A percentile compares a stretch with the other conserved stretches of the same genome.
These are phyloP conservation scores for Aulostomus chinensis DNA, from an alignment of 2,797 vertebrate genomes.

Conservation along the genomic window DNA sequence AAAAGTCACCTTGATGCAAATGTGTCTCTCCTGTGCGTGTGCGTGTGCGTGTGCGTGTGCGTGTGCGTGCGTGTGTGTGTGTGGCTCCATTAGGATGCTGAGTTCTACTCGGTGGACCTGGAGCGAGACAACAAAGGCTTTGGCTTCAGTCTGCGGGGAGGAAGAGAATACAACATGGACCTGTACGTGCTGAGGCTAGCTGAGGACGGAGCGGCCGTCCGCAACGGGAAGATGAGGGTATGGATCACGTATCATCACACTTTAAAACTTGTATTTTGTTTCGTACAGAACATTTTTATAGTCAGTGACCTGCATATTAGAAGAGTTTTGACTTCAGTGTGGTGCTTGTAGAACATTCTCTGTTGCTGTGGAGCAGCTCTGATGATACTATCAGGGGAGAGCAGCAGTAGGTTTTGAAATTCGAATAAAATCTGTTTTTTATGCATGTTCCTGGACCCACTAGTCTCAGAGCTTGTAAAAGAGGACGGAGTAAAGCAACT, in stretches of 20 bases:
- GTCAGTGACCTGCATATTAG: too few relatives aligned
- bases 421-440: too few relatives aligned
- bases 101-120: conserved; percentile 95
- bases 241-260: conserved; percentile 14
- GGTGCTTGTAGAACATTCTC: too few relatives aligned
- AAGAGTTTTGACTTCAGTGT: too few relatives aligned
- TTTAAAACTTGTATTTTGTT: too few relatives aligned
- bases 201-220: conserved; percentile 94
- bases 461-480: too few relatives aligned
- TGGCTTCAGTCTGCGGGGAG: conserved; percentile 96
- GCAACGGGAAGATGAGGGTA: conserved; percentile 98
- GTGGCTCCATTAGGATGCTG: conserved; percentile 82
- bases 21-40: conserved; percentile 12
- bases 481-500: too few relatives aligned
- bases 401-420: too few relatives aligned
- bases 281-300: too few relatives aligned
- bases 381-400: too few relatives aligned
- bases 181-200: conserved; percentile 96
- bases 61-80: conserved; percentile 7
- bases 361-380: too few relatives aligned
- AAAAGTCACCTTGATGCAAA: conserved; percentile 57
- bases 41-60: conserved; percentile 8
- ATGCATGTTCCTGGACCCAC: too few relatives aligned
- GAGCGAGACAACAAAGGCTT: conserved; percentile 98
- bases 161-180: conserved; percentile 98